A percentile compares a stretch with the other conserved stretches of the same genome.
Evolutionary conservation across 2,888 invertebrate genomes (phyloP).

Genomic region (Cheilosia variabilis): DNA sequence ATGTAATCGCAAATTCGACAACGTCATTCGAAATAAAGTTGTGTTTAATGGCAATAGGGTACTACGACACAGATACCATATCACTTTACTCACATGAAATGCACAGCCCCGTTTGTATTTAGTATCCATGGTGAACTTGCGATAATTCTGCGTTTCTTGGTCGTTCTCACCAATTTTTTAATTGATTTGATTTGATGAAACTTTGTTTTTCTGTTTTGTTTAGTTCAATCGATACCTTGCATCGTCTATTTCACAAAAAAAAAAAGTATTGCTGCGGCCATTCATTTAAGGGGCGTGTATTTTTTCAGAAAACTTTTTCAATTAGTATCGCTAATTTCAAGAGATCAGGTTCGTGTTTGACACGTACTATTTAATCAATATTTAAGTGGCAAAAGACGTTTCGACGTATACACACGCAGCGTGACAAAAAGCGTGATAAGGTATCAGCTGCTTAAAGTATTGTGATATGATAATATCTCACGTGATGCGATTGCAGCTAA

Average conservation of each 20-base stretch:
- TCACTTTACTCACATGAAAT: conserved; percentile 30
- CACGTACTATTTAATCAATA: conserved; percentile 16
- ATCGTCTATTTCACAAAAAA: conserved; percentile 2
- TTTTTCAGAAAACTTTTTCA: background rate
- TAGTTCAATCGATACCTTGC: background rate
- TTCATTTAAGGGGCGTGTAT: no score
- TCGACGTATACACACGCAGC: background rate
- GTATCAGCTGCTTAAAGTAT: conserved; percentile 5
- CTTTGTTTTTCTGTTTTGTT: conserved; percentile 1
- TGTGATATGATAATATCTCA: conserved; percentile 9
- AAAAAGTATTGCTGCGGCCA: no score
- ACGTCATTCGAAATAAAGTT: conserved; percentile 10
- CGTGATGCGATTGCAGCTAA: conserved; percentile 17
- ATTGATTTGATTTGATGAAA: conserved; percentile 42
- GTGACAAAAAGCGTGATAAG: background rate
- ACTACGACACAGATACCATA: conserved; percentile 3
- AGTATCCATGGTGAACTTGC: background rate
- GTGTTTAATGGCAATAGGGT: conserved; percentile 4
- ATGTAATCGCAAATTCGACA: background rate
- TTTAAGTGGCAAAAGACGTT: background rate
- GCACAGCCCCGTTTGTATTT: conserved; percentile 1
- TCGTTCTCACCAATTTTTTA: conserved; percentile 4
- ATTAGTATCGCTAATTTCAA: background rate
- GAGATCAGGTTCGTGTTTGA: conserved; percentile 15
- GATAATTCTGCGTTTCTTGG: conserved; percentile 22